Evolutionary conservation across 2,888 invertebrate genomes (phyloP).

Genomic region (Caenorhabditis sp.): DNA sequence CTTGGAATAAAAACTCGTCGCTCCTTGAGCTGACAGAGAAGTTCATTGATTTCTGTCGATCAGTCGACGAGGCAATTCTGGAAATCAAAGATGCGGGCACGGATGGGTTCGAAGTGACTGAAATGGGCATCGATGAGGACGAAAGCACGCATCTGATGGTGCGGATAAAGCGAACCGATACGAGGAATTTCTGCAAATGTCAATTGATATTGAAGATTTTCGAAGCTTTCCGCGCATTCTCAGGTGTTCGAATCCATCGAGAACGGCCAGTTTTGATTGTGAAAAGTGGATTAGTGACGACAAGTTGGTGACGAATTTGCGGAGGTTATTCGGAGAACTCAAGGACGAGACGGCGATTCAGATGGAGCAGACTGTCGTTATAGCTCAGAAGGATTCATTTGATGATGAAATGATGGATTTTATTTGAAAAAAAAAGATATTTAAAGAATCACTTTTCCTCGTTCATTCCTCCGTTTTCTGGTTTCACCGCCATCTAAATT

Average conservation of each 20-base stretch:
- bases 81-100: slow-evolving; percentile 32
- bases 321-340: slow-evolving; percentile 23
- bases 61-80: slow-evolving; percentile 38
- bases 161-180: slow-evolving; percentile 6
- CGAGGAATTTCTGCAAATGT: slow-evolving; percentile 27
- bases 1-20: slow-evolving; percentile 8
- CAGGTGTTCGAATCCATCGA: slow-evolving; percentile 19
- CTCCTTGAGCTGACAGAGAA: slow-evolving; percentile 21
- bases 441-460: background rate
- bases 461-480: background rate
- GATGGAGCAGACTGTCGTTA: background rate
- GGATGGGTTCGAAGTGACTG: slow-evolving; percentile 26
- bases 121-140: slow-evolving; percentile 36
- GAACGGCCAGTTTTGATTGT: slow-evolving; percentile 35
- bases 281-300: slow-evolving; percentile 50
- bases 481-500: background rate
- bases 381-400: slow-evolving; percentile 1
- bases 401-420: slow-evolving; percentile 47
- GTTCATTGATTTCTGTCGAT: slow-evolving; percentile 21
- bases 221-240: slow-evolving; percentile 38
- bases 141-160: slow-evolving; percentile 21
- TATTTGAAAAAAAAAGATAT: slow-evolving; percentile 8
- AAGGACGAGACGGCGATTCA: background rate
- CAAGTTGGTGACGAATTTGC: slow-evolving; percentile 32
- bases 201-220: slow-evolving; percentile 17